A percentile compares a stretch with the other conserved stretches of the same genome.
Evolutionary conservation across 2,113 vertebrate species (phyloP).

Genomic region (Mesoclemmys tuberculata): DNA sequence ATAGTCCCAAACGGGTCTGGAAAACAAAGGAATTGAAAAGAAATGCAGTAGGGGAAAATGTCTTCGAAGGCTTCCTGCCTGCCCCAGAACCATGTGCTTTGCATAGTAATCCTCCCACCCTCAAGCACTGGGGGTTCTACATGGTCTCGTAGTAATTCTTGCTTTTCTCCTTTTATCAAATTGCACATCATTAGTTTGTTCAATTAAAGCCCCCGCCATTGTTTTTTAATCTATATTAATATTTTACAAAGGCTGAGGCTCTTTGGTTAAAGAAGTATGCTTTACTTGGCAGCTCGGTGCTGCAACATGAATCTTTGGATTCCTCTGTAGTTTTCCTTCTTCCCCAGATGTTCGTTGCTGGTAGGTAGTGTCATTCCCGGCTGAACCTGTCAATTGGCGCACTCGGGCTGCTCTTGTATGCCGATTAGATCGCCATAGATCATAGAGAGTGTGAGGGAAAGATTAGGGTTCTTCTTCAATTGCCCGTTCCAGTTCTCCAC

Average conservation of each 20-base stretch:
- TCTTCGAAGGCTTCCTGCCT: conserved; percentile 20
- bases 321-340: neutral
- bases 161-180: neutral
- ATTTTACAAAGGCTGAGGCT: neutral
- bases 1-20: neutral
- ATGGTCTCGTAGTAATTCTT: neutral
- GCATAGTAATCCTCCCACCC: conserved; percentile 50
- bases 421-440: neutral
- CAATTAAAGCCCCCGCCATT: neutral
- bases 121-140: neutral
- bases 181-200: neutral
- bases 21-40: conserved; percentile 27
- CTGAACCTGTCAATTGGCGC: neutral
- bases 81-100: conserved; percentile 33
- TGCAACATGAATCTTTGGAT: neutral
- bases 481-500: neutral
- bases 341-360: neutral
- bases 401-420: neutral
- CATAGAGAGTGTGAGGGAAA: neutral
- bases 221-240: neutral
- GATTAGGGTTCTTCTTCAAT: neutral
- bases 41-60: neutral
- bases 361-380: neutral
- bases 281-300: neutral
- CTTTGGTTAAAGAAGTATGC: rapidly evolving